Percentiles rank a stretch among this genome's conserved stretches.
Evolutionary conservation across 2,888 invertebrate species (phyloP).

Genomic region (Adelphocoris suturalis): DNA sequence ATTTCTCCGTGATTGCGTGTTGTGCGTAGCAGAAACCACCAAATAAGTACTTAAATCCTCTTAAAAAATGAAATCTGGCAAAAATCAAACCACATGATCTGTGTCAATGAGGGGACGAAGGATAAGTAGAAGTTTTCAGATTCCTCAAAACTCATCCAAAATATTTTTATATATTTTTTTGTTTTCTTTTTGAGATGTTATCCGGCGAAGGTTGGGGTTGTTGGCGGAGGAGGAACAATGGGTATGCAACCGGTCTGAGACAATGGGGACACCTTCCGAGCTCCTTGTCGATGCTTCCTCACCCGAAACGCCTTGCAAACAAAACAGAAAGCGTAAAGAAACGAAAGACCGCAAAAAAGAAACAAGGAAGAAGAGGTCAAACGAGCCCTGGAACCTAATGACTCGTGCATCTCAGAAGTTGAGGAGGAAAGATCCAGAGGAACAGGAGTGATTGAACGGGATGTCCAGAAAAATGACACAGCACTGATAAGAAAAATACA

Average conservation of each 20-base stretch:
- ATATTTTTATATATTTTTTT: background rate
- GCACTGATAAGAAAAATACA: too few species aligned
- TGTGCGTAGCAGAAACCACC: too few species aligned
- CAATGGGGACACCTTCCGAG: slow-evolving; percentile 61
- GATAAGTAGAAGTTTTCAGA: too few species aligned
- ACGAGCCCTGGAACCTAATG: slow-evolving; percentile 65
- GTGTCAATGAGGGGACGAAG: too few species aligned
- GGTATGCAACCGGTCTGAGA: slow-evolving; percentile 65
- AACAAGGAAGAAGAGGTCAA: slow-evolving; percentile 58
- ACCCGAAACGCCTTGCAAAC: slow-evolving; percentile 70
- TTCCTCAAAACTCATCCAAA: background rate
- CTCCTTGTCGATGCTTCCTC: slow-evolving; percentile 69
- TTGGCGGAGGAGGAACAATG: slow-evolving; percentile 58
- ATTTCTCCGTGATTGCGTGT: too few species aligned
- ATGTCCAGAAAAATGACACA: too few species aligned
- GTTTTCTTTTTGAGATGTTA: slow-evolving; percentile 26
- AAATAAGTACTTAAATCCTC: too few species aligned
- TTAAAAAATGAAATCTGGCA: too few species aligned
- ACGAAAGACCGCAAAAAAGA: slow-evolving; percentile 57
- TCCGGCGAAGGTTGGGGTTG: slow-evolving; percentile 15
- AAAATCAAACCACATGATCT: too few species aligned
- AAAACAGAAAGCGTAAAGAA: slow-evolving; percentile 70
- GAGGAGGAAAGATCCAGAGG: too few species aligned
- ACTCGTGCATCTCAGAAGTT: slow-evolving; percentile 62
- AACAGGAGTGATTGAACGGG: background rate